phyloP scores from a whole-genome alignment of 2,113 vertebrate species.

The Nothoprocta perdicaria region DNA sequence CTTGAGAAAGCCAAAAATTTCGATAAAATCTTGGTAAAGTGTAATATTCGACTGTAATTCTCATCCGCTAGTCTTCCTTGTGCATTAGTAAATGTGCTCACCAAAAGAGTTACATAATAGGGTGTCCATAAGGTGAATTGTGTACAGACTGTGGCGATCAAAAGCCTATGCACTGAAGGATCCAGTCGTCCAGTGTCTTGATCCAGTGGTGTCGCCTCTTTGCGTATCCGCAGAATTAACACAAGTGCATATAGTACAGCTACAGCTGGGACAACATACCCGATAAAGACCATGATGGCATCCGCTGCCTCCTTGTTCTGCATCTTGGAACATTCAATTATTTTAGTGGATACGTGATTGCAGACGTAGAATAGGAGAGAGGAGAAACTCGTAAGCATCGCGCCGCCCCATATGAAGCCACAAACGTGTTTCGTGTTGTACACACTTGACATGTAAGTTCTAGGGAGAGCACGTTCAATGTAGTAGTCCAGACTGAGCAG shows the following conservation, averaged over 20 bases:
- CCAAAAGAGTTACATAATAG: constrained; percentile 89
- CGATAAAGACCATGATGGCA: constrained; percentile 94
- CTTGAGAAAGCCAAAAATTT: constrained; percentile 92
- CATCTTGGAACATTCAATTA: constrained; percentile 94
- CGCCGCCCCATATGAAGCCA: constrained; percentile 96
- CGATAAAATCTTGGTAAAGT: constrained; percentile 84
- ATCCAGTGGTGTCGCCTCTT: constrained; percentile 90
- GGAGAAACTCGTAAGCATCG: constrained; percentile 95
- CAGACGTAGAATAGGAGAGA: constrained; percentile 96
- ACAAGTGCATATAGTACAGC: constrained; percentile 89
- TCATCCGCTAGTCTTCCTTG: constrained; percentile 69
- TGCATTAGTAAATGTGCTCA: constrained; percentile 81
- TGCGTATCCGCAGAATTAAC: constrained; percentile 88
- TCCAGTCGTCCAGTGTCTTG: constrained; percentile 89
- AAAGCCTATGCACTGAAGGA: constrained; percentile 89
- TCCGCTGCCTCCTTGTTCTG: constrained; percentile 92
- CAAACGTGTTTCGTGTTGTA: constrained; percentile 97
- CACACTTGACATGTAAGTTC: constrained; percentile 96
- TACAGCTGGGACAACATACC: constrained; percentile 89
- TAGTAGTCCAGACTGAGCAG: constrained; percentile 97
- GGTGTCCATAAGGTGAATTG: constrained; percentile 96
- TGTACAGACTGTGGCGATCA: constrained; percentile 90
- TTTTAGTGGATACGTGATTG: constrained; percentile 91
- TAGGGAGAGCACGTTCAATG: constrained; percentile 92
- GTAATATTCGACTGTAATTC: constrained; percentile 74